Base-by-base conservation (phyloP, 2,888 invertebrate genomes). In the Piscicola geometra region DNA sequence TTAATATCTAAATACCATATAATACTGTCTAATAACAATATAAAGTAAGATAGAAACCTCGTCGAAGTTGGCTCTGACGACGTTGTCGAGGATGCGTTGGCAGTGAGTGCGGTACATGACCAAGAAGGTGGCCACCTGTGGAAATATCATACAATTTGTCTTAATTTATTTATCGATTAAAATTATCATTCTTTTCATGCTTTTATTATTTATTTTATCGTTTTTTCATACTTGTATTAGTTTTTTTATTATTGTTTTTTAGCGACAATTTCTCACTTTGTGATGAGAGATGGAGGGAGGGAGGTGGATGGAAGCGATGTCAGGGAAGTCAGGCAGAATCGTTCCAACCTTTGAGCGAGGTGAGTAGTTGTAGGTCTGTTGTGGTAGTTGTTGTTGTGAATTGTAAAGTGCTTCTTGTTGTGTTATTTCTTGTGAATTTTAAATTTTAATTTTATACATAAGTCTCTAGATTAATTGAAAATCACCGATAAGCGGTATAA, bases 91-190 rank as follows among this genome's bases (percentile, higher is more conserved):
- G 28, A 87, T 84, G 52, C 87, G 80, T 79, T 87, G 87, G 76
- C 87, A 87, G 78, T 87, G 87, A 0, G 87, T 85, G 60, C 86
- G 81, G 80, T 87, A 87, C 87, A 87, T 87, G 84, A 86, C 85
- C 67, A 87, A 79, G 78, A 87, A 87, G 1, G 86, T 86, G 21
- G 84, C 78, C 28, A 86, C 84, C 84, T 86, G 81, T 5, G 56
- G 52, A 52, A 52, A 18, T 15, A 52, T 18, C 21, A 21, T 18
- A 52, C 21, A 21, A 52, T n/a, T n/a, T n/a, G n/a, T n/a, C n/a
- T n/a, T n/a, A 52, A 15, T 52, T 52, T 52, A 18, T 52, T 52
- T 52, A 18, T 21, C 52, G 21, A 52, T 52, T 52, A 21, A 18
- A 18, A 52, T 52, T 52, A 18, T 52, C 21, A 52, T 52, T 18